Evolutionary conservation across 2,113 vertebrate genomes (phyloP), one percentile per base, ranked within the genome.

Genomic region (Megalops atlanticus): DNA sequence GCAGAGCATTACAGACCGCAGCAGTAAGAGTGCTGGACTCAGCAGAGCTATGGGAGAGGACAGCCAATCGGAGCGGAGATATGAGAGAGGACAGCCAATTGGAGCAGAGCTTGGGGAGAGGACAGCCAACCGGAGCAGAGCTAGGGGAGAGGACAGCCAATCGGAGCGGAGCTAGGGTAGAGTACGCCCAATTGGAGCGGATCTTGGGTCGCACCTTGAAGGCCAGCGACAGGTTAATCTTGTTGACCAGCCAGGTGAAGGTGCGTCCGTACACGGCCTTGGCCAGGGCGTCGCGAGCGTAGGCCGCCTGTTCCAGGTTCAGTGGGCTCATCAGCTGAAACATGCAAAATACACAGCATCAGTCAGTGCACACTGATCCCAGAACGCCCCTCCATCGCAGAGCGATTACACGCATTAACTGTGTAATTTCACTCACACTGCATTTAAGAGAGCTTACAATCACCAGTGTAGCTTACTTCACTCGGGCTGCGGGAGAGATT

Each of bases 231-330:
- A 94, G 95, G 89, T 99, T 99, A 86, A 99, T 96, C 89, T 98
- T 99, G 84, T 89, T 93, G 74, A 99, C 97, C 83, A 99, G 89
- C 97, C 97, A 99, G 69, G 95, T 95, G 88, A 99, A 99, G 5
- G 97, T 96, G 43, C 97, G 96, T 15, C 96, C 95, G 0, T 99
- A 99, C 16, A 98, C 85, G 0, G 97, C 95, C 85, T 99, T 98
- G 40, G 98, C 95, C 0, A 99, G 92, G 0, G 98, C 97, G 0
- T 99, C 98, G 5, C 98, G 92, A 0, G 96, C 96, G 0, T 96
- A 96, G 0, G 96, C 91, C 0, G 97, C 98, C 91, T 99, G 98
- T 82, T 99, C 98, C 84, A 98, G 94, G 89, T 94, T 97, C 81
- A 99, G 92, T 0, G 97, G 97, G 72, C 95, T 97, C 87, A 99